These are phyloP conservation scores for Helarctos malayanus DNA, from an alignment of 2,797 vertebrate species.

Conservation along the genomic window DNA sequence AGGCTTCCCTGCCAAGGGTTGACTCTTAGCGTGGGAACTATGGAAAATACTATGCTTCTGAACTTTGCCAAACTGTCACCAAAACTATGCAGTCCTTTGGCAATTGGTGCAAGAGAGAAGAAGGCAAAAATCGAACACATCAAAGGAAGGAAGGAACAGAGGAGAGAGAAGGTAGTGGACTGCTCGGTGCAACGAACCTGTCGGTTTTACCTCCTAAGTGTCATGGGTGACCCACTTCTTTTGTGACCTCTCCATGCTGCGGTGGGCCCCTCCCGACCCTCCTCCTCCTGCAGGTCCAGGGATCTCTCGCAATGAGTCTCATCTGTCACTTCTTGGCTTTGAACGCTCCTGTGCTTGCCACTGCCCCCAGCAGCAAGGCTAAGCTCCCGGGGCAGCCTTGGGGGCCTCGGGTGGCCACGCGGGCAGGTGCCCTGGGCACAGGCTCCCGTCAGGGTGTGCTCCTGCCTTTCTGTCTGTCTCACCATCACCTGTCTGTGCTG, in stretches of 20 bases:
- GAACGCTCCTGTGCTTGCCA: accelerated
- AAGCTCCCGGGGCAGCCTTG: not conserved
- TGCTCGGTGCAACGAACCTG: not conserved
- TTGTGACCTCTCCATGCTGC: not conserved
- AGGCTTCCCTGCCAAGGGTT: too few relatives aligned
- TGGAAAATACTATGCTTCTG: not conserved
- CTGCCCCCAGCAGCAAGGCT: not conserved
- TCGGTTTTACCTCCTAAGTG: not conserved
- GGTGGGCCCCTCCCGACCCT: not conserved
- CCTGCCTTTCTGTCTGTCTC: not conserved
- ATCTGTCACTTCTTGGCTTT: not conserved
- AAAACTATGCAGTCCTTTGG: not conserved
- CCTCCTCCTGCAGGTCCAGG: not conserved
- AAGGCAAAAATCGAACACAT: not conserved
- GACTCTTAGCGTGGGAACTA: not conserved
- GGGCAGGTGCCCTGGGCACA: not conserved
- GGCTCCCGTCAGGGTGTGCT: not conserved
- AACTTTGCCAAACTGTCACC: not conserved
- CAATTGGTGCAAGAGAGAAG: not conserved
- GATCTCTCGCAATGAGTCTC: not conserved
- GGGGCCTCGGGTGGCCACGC: accelerated
- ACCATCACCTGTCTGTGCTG: accelerated
- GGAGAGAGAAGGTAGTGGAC: not conserved
- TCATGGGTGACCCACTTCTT: not conserved
- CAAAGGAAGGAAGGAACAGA: not conserved